phyloP scores from a whole-genome alignment of 2,888 invertebrate genomes.

The Auanema freiburgensis region DNA sequence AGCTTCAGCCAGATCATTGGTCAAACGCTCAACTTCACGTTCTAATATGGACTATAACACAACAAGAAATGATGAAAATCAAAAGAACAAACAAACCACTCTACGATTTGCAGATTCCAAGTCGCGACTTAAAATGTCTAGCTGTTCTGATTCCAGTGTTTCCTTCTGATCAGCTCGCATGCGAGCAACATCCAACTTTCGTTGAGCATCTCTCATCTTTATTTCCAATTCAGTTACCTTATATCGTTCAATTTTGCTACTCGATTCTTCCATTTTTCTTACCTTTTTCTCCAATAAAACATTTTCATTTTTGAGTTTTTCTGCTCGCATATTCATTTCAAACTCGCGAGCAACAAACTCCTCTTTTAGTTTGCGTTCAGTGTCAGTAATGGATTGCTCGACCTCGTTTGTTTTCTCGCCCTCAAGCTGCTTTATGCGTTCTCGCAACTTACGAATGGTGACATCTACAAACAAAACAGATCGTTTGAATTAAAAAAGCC shows the following conservation, averaged over 20 bases:
- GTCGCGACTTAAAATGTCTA: conserved; percentile 69
- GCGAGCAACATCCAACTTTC: conserved; percentile 56
- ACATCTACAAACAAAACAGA: conserved; percentile 64
- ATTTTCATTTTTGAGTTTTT: conserved; percentile 33
- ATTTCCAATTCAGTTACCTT: conserved; percentile 33
- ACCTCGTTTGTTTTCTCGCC: conserved; percentile 59
- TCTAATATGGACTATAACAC: conserved; percentile 30
- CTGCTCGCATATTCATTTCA: conserved; percentile 28
- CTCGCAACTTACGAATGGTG: conserved; percentile 69
- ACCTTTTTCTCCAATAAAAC: conserved; percentile 35
- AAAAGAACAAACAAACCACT: conserved; percentile 34
- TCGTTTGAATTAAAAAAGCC: conserved; percentile 46
- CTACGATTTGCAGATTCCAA: conserved; percentile 69
- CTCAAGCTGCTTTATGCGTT: conserved; percentile 51
- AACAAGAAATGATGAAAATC: not conserved
- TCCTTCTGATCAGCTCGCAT: conserved; percentile 32
- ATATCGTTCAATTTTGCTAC: not conserved
- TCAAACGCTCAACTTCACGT: conserved; percentile 19
- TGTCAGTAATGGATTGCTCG: conserved; percentile 67
- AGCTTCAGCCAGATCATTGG: conserved; percentile 23
- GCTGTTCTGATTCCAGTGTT: conserved; percentile 66
- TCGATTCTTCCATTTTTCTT: conserved; percentile 7
- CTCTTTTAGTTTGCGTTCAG: conserved; percentile 61
- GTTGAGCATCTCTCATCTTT: conserved; percentile 61
- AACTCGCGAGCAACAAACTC: conserved; percentile 26